Base-by-base conservation (phyloP, 2,797 vertebrate genomes). In the Merluccius polli region DNA sequence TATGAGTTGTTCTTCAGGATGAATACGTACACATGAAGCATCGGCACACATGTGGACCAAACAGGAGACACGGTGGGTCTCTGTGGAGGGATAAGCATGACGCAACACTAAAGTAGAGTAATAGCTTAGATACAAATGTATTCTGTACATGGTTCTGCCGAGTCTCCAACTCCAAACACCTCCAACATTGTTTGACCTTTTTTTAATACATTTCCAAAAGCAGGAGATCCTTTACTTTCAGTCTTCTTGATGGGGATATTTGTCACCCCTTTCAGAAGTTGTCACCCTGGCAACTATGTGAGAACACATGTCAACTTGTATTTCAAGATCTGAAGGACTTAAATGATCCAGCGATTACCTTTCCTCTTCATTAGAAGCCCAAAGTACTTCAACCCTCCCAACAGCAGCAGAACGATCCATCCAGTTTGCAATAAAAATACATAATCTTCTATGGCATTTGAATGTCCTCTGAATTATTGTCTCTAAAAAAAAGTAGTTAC, bases 61-160 rank as follows among this genome's bases (percentile, higher is more conserved):
- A 88, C 87, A 83, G 87, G 87, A 90, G 88, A 87, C 24, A 86
- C 89, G 89, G 83, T 87, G 74, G 82, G 83, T 85, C 83, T 81
- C 92, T 82, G 88, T 89, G 84, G 83, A 84, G 86, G 85, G 83
- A 84, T 90, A 93, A 92, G 90, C 92, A 93, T 93, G 91, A 87
- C 77, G 91, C 91, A 92, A 92, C 92, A 92, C 93, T 93, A 91
- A 93, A 93, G 90, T 88, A 91, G 92, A 90, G 90, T 93, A 93
- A 93, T 94, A 94, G 89, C 88, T 92, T 92, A 93, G 90, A 93
- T 95, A 95, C 93, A 95, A 95, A 95, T 92, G 87, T 88, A 81
- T 91, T 89, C 92, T 95, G 92, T 95, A 95, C 94, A 95, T 82
- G 88, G 85, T 92, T 92, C 84, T 86, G 87, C 86, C 87, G 79